phyloP scores from a whole-genome alignment of 2,797 vertebrate genomes.

The Paratrypauchen microcephalus region DNA sequence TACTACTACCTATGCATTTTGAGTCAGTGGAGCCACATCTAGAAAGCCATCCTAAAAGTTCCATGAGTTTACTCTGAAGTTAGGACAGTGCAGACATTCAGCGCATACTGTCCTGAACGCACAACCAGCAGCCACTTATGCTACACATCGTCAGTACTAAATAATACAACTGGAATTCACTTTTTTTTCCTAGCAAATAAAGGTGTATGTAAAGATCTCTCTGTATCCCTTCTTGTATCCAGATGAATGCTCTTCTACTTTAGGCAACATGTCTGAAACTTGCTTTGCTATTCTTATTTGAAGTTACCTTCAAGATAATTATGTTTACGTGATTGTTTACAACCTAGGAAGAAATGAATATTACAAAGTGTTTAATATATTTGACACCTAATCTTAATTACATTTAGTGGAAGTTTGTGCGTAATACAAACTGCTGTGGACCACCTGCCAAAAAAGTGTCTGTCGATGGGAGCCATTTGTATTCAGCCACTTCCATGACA shows the following conservation, averaged over 20 bases:
- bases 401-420: conserved; percentile 4
- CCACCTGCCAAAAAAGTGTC: conserved; percentile 5
- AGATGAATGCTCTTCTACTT: neutral
- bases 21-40: neutral
- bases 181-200: neutral
- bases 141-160: neutral
- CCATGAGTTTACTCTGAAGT: neutral
- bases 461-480: conserved; percentile 15
- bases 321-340: conserved; percentile 14
- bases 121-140: neutral
- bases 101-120: no score
- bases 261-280: neutral
- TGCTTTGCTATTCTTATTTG: neutral
- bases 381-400: neutral
- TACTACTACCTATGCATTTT: neutral
- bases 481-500: conserved; percentile 25
- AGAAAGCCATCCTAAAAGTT: neutral
- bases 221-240: neutral
- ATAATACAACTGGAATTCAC: neutral
- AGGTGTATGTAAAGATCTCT: no score
- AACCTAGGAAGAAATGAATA: neutral
- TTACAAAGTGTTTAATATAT: neutral
- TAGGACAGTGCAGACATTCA: neutral
- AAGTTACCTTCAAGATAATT: neutral
- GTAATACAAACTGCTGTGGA: conserved; percentile 7